Percentiles rank a stretch among this genome's conserved stretches.
These are phyloP conservation scores for Amphipoea oculea DNA, from an alignment of 2,888 invertebrate genomes.

Conservation along the genomic window DNA sequence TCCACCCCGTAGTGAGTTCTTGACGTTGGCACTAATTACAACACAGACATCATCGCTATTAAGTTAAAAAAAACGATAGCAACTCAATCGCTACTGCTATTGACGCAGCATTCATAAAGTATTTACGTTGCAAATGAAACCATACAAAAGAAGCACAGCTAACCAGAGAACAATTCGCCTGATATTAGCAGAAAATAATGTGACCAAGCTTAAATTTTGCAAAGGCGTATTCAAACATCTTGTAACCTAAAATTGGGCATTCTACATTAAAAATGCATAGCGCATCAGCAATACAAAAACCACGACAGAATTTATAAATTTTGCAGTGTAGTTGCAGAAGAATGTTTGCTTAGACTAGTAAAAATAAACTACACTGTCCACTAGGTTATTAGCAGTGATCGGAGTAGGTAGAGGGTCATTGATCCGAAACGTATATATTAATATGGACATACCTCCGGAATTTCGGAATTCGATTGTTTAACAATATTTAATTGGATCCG, in stretches of 20 bases:
- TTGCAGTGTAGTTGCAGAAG: background rate
- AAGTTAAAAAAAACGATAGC: background rate
- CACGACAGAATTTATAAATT: background rate
- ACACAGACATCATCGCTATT: background rate
- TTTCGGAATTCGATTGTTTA: no score
- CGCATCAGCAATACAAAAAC: constrained; percentile 12
- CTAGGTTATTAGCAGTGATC: background rate
- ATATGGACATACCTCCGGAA: no score
- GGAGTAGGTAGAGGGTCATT: no score
- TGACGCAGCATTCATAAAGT: constrained; percentile 5
- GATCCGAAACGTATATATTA: no score
- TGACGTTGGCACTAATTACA: background rate
- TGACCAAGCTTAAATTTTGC: background rate
- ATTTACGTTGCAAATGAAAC: constrained; percentile 11
- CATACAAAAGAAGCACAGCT: constrained; percentile 8
- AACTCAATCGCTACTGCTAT: constrained; percentile 10
- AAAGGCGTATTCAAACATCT: background rate
- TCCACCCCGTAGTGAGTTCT: background rate
- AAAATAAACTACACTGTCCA: background rate
- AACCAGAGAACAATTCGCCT: constrained; percentile 1
- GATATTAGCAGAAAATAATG: background rate
- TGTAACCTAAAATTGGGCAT: background rate
- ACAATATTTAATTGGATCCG: no score
- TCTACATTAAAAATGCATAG: constrained; percentile 2
- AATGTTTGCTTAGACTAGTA: background rate